Base-by-base conservation (phyloP, 1,140 invertebrate genomes). In the Cotesia chilonis region DNA sequence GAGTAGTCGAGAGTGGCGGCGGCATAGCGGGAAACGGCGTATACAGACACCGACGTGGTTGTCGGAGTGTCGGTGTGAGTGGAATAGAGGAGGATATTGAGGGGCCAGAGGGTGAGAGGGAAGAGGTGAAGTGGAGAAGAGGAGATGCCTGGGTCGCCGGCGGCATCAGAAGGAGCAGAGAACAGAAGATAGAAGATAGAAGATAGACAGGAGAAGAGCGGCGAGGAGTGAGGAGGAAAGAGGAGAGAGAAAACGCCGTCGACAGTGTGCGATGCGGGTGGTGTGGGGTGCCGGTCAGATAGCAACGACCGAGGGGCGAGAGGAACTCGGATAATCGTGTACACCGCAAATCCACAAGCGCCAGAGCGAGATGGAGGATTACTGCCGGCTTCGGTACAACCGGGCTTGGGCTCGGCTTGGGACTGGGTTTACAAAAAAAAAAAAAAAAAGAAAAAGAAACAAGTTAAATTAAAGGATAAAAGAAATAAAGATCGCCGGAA, bases 301-400 rank as follows among this genome's bases (percentile, higher is more conserved):
- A 65, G 70, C 67, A 68, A 68, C 55, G 54, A 28, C 63, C 68
- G 70, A 51, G 9, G 38, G 67, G 55, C 73, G 65, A 55, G 70
- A 76, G 72, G 64, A 72, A 73, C 63, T 76, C 64, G 75, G 73
- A 74, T 79, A 78, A 81, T 80, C 78, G 77, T 72, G 78, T 77
- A 77, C 74, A 81, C 79, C 79, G 76, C 79, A 82, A 80, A 82
- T 81, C 79, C 78, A 77, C 72, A 74, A 76, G 77, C 76, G 75
- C 76, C 74, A 72, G 72, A 78, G 74, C 52, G 68, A 70, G 72
- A 68, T 14, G 14, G 51, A 64, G 59, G 57, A 51, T 17, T 59
- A 69, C 38, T n/a, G 14, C 20, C 12, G 41, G 41, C 51, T 54
- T 54, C 67, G 70, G 17, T 28, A 28, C 28, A 28, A 28, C 28